Conservation (phyloP, 1,140 invertebrate genomes). For the Caenorhabditis remanei region DNA sequence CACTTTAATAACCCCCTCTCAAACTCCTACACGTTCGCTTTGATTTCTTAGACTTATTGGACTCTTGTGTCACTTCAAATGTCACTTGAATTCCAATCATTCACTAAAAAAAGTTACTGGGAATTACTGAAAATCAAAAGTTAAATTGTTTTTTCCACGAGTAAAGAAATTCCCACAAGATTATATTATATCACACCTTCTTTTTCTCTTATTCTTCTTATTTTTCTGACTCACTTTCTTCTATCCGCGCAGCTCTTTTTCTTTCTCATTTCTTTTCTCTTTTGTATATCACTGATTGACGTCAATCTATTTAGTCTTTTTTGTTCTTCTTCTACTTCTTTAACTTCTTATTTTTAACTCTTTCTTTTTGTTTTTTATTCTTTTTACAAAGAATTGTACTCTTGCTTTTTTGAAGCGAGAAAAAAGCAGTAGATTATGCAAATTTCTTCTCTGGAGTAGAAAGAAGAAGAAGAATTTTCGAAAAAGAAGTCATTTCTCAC, state of each 20-base stretch:
- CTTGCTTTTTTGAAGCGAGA: neutral
- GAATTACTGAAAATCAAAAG: no score
- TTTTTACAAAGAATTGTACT: neutral
- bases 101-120: no score
- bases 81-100: no score
- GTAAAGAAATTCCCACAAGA: neutral
- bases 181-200: conserved; percentile 17
- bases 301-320: conserved; percentile 6
- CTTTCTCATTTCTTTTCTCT: neutral
- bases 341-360: neutral
- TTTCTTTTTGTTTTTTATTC: neutral
- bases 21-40: no score
- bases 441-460: conserved; percentile 20
- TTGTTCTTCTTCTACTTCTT: neutral
- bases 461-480: conserved; percentile 21
- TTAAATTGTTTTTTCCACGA: neutral
- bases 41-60: no score
- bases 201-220: neutral
- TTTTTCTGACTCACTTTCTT: conserved; percentile 12
- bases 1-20: no score
- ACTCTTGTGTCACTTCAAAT: no score
- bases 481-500: conserved; percentile 17
- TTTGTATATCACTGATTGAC: conserved; percentile 35
- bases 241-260: neutral
- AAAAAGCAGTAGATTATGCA: conserved; percentile 32